Conservation (phyloP, 2,113 vertebrate genomes). For the Aspidoscelis tigris region DNA sequence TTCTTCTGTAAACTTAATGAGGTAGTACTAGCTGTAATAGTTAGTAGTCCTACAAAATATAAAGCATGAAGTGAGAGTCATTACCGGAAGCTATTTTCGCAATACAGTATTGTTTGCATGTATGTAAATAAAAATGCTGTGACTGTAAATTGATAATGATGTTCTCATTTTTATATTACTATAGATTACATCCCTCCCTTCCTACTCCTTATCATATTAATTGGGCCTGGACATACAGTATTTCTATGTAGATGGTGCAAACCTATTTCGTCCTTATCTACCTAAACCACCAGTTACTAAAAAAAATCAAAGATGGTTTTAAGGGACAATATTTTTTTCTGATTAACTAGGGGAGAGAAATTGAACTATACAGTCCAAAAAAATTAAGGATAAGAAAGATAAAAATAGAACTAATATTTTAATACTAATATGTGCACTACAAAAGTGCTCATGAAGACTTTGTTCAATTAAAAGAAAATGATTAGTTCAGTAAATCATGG, state of each 20-base stretch:
- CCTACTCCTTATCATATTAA: too few relatives aligned
- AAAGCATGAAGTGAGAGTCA: neutral
- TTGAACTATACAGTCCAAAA: conserved; percentile 28
- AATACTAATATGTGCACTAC: conserved; percentile 30
- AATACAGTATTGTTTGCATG: neutral
- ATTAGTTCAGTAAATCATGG: conserved; percentile 78
- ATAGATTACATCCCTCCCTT: neutral
- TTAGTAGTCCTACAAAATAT: neutral
- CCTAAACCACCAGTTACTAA: conserved; percentile 41
- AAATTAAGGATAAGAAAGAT: too few relatives aligned
- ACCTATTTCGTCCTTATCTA: conserved; percentile 27
- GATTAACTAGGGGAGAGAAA: conserved; percentile 52
- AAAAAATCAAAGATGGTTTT: conserved; percentile 63
- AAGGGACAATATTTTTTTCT: conserved; percentile 53
- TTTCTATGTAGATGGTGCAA: neutral
- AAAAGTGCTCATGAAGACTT: conserved; percentile 14
- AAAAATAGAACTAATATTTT: too few relatives aligned
- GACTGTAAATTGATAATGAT: neutral
- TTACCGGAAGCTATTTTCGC: neutral
- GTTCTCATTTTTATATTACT: neutral
- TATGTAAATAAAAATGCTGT: neutral
- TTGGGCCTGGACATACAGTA: neutral
- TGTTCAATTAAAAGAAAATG: conserved; percentile 65
- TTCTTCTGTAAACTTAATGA: conserved; percentile 15
- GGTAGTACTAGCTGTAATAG: neutral